Conservation (phyloP, 2,888 invertebrate species). For the Epirrhoe alternata region DNA sequence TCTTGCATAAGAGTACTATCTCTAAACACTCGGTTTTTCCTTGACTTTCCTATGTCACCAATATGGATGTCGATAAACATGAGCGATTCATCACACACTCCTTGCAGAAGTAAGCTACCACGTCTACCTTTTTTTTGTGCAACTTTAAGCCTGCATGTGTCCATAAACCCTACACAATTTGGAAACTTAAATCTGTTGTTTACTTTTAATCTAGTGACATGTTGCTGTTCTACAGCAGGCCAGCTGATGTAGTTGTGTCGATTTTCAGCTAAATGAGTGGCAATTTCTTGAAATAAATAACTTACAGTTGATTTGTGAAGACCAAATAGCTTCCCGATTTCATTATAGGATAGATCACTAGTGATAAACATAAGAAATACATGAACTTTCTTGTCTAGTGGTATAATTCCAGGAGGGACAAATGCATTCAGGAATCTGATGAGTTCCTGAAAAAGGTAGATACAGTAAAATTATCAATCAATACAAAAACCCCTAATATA, state of each 20-base stretch:
- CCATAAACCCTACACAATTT: constrained; percentile 79
- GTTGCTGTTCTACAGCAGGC: constrained; percentile 76
- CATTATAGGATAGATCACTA: constrained; percentile 70
- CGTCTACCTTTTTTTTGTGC: constrained; percentile 62
- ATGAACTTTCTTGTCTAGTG: constrained; percentile 75
- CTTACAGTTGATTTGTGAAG: constrained; percentile 73
- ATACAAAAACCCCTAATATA: neutral
- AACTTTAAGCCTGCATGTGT: constrained; percentile 71
- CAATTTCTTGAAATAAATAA: constrained; percentile 73
- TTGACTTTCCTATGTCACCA: constrained; percentile 66
- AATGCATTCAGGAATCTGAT: constrained; percentile 60
- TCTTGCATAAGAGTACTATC: constrained; percentile 66
- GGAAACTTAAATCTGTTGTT: constrained; percentile 74
- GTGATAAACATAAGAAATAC: constrained; percentile 72
- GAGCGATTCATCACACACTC: constrained; percentile 75
- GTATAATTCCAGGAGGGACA: constrained; percentile 57
- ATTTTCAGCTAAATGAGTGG: constrained; percentile 62
- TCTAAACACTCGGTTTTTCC: constrained; percentile 70
- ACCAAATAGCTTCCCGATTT: constrained; percentile 69
- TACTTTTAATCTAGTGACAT: constrained; percentile 74
- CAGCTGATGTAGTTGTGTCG: constrained; percentile 70
- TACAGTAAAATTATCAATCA: constrained; percentile 9
- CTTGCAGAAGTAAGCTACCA: constrained; percentile 71
- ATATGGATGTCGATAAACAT: constrained; percentile 73
- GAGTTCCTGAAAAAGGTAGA: constrained; percentile 63